These are phyloP conservation scores for Drosophila pachea DNA, from an alignment of 1,140 invertebrate genomes.

Conservation along the genomic window DNA sequence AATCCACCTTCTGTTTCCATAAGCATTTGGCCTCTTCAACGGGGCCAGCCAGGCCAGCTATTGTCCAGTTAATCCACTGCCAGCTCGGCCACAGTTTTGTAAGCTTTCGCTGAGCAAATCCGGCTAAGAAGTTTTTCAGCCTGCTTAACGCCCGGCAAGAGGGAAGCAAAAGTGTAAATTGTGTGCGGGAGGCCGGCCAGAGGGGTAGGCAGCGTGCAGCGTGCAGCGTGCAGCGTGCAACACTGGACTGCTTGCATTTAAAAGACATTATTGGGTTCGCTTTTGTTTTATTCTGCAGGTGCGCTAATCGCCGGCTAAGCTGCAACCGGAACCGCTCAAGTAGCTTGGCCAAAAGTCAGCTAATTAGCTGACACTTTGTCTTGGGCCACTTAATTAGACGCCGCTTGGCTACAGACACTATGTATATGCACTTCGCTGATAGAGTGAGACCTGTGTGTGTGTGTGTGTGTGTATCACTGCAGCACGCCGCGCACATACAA, in stretches of 20 bases:
- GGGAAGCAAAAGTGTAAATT: not conserved
- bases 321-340: slow-evolving; percentile 28
- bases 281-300: slow-evolving; percentile 63
- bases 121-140: slow-evolving; percentile 60
- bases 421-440: not conserved
- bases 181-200: not conserved
- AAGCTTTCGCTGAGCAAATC: slow-evolving; percentile 41
- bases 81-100: slow-evolving; percentile 31
- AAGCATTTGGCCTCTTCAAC: too few species aligned
- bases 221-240: too few species aligned
- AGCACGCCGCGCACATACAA: slow-evolving; percentile 69
- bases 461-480: slow-evolving; percentile 33
- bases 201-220: not conserved
- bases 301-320: slow-evolving; percentile 70
- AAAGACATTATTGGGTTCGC: slow-evolving; percentile 67
- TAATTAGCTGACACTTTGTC: slow-evolving; percentile 75
- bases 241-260: slow-evolving; percentile 36
- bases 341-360: slow-evolving; percentile 62
- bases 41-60: not conserved
- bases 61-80: slow-evolving; percentile 22
- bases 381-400: slow-evolving; percentile 71
- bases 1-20: too few species aligned
- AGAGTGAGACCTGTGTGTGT: not conserved
- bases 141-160: slow-evolving; percentile 47
- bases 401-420: slow-evolving; percentile 2